Evolutionary conservation across 2,113 vertebrate genomes (phyloP), one percentile per base, ranked within the genome.

Genomic region (Excalfactoria chinensis): DNA sequence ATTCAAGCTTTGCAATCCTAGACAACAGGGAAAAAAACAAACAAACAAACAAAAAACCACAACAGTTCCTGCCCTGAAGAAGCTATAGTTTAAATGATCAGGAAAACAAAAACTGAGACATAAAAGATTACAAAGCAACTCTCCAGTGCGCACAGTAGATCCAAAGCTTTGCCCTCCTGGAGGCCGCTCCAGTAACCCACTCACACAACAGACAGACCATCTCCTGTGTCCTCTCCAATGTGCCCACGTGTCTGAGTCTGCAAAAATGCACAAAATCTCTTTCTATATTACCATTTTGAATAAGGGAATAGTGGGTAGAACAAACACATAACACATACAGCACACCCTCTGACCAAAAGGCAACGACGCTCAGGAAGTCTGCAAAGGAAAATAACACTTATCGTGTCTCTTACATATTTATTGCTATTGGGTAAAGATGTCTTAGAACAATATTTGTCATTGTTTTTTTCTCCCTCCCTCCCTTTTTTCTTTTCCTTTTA

Each of bases 81-180:
- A 67, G 37, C 18, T 74, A 9, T 22, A 71, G 34, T 64, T 91
- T 64, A 93, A 91, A 84, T 62, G 72, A 92, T 73, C 13, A 87
- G n/a, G 59, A 14, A 41, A 82, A 82, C 20, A 72, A 35, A 90
- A 88, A 82, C 18, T 44, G 55, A 72, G 21, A 60, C 30, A 46
- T 19, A 58, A n/a, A 88, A 86, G 43, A 80, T 80, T 51, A 63
- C 16, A 86, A 78, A 91, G 69, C 77, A 56, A 34, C 19, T 90
- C 86, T n/a, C 23, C 7, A 86, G 20, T 44, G 66, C 28, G 53
- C 9, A 23, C 4, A 67, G 59, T 11, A 63, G 56, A 89, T 51
- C 25, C 83, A 91, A 73, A 91, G 48, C 79, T 72, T 66, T 71
- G 49, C n/a, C 26, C 37, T 82, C 26, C 67, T 35, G 53, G 51